These are phyloP conservation scores for Dicyrtoma fusca DNA, from an alignment of 2,888 invertebrate species.

Conservation along the genomic window DNA sequence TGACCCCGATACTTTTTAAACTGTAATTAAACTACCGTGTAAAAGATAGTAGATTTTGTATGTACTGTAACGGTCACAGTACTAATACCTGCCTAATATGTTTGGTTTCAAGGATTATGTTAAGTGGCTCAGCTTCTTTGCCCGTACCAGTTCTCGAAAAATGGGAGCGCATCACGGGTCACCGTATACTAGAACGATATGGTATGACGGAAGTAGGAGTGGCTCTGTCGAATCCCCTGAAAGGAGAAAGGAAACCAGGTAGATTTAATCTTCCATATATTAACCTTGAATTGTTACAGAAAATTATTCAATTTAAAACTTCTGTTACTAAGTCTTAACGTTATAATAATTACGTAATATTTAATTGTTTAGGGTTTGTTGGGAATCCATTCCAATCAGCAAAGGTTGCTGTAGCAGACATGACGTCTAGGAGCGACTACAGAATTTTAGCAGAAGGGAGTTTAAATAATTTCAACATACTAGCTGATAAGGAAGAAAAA, in stretches of 20 bases:
- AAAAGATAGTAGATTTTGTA: no score
- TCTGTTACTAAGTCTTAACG: no score
- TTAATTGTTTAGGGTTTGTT: slow-evolving; percentile 74
- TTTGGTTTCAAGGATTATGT: slow-evolving; percentile 66
- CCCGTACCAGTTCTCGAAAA: slow-evolving; percentile 71
- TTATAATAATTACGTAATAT: no score
- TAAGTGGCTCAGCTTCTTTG: slow-evolving; percentile 79
- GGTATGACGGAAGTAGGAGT: slow-evolving; percentile 86
- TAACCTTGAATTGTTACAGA: no score
- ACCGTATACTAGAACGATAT: slow-evolving; percentile 76
- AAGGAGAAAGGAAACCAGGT: slow-evolving; percentile 66
- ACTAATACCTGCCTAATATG: no score
- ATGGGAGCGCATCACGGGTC: slow-evolving; percentile 83
- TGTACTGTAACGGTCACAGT: no score
- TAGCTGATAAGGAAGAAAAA: slow-evolving; percentile 45
- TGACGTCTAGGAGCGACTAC: slow-evolving; percentile 53
- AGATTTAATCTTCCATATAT: no score
- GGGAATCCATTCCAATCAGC: slow-evolving; percentile 78
- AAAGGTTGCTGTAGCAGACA: slow-evolving; percentile 65
- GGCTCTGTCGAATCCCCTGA: slow-evolving; percentile 77
- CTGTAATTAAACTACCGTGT: no score
- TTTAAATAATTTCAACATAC: slow-evolving; percentile 46
- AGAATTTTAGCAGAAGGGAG: slow-evolving; percentile 54
- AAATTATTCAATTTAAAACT: no score
- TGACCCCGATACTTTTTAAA: no score